Evolutionary conservation across 1,140 invertebrate species (phyloP).

Genomic region (Lepidurus packardi): DNA sequence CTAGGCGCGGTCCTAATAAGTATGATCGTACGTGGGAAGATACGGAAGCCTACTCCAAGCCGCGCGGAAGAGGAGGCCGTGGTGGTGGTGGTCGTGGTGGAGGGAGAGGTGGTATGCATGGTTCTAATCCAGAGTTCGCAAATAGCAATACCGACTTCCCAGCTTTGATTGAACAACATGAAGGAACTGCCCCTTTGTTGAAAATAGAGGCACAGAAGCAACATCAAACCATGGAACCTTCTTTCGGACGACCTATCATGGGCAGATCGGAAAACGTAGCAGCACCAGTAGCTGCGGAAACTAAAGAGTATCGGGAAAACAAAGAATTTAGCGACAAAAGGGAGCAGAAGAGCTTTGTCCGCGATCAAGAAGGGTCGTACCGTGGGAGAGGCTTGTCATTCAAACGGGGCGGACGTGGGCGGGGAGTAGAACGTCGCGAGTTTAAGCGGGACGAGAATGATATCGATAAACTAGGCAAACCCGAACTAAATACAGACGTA

Average conservation of each 20-base stretch:
- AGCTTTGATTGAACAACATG: background rate
- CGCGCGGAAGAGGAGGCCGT: conserved; percentile 34
- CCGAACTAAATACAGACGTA: conserved; percentile 6
- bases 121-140: conserved; percentile 27
- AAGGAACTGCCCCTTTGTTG: background rate
- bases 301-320: background rate
- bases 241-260: background rate
- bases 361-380: background rate
- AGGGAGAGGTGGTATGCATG: conserved; percentile 32
- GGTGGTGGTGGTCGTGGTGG: conserved; percentile 31
- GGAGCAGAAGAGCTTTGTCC: background rate
- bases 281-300: background rate
- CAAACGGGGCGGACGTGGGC: conserved; percentile 10
- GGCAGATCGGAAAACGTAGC: background rate
- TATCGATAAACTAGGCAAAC: background rate
- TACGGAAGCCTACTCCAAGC: conserved; percentile 70
- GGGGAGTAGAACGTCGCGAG: conserved; percentile 23
- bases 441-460: background rate
- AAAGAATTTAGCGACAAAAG: conserved; percentile 5
- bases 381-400: background rate
- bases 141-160: conserved; percentile 14
- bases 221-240: background rate
- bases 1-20: conserved; percentile 78
- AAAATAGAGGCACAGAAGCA: background rate
- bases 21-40: conserved; percentile 89